Evolutionary conservation across 2,888 invertebrate genomes (phyloP).

Genomic region (Pardosa pseudoannulata): DNA sequence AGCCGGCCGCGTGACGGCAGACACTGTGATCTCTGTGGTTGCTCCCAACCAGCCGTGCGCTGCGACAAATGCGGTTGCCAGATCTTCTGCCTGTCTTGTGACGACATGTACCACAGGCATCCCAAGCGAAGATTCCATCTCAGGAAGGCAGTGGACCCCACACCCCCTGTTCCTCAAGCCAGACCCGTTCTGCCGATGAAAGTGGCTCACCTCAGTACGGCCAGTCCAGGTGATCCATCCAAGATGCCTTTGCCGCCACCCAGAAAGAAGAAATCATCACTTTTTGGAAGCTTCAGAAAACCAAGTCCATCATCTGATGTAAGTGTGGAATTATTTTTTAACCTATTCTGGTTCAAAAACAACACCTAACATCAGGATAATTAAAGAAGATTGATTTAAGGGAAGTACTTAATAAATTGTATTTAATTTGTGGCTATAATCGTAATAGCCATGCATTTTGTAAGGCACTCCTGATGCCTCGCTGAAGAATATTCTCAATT

Average conservation of each 20-base stretch:
- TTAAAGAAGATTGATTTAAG: no score
- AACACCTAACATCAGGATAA: no score
- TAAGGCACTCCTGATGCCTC: no score
- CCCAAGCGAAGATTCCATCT: conserved; percentile 90
- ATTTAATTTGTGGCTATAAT: no score
- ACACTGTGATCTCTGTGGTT: conserved; percentile 91
- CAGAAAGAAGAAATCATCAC: conserved; percentile 78
- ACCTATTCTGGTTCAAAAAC: no score
- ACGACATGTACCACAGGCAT: conserved; percentile 95
- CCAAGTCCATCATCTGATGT: conserved; percentile 58
- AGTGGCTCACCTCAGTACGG: conserved; percentile 18
- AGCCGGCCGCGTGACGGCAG: conserved; percentile 79
- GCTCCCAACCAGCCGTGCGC: conserved; percentile 86
- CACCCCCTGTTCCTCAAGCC: conserved; percentile 26
- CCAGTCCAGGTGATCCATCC: conserved; percentile 64
- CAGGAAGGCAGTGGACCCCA: conserved; percentile 81
- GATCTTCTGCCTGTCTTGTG: conserved; percentile 92
- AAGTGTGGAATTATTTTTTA: no score
- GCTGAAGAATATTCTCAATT: no score
- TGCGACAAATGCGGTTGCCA: conserved; percentile 90
- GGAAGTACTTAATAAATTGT: no score
- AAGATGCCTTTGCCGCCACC: conserved; percentile 81
- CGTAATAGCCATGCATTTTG: no score
- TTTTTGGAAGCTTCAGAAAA: conserved; percentile 62
- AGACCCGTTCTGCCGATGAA: conserved; percentile 57